Evolutionary conservation across 2,888 invertebrate species (phyloP).

Genomic region (Acleris sparsana): DNA sequence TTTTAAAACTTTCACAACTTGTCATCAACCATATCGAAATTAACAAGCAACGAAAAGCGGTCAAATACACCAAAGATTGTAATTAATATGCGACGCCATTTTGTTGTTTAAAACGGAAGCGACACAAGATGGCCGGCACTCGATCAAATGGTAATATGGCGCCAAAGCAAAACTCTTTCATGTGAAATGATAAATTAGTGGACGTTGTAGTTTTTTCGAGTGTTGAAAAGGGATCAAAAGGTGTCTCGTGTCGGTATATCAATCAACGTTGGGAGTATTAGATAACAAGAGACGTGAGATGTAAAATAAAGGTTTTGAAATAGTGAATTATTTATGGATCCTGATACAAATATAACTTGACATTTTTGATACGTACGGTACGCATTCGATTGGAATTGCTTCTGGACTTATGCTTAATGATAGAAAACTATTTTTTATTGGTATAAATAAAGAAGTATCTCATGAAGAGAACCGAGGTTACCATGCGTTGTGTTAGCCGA

Average conservation of each 20-base stretch:
- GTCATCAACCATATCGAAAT: background rate
- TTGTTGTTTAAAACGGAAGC: slow-evolving; percentile 59
- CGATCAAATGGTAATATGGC: slow-evolving; percentile 59
- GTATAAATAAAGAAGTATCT: too few species aligned
- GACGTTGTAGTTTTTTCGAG: slow-evolving; percentile 51
- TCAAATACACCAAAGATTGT: slow-evolving; percentile 27
- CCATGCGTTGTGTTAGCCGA: too few species aligned
- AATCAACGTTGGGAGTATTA: slow-evolving; percentile 45
- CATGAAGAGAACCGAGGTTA: too few species aligned
- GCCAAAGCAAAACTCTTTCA: slow-evolving; percentile 70
- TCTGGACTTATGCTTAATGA: too few species aligned
- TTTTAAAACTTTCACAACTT: too few species aligned
- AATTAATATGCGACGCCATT: slow-evolving; percentile 31
- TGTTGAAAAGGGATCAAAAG: slow-evolving; percentile 56
- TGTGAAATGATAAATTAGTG: slow-evolving; percentile 67
- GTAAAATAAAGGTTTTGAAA: slow-evolving; percentile 9
- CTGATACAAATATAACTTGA: background rate
- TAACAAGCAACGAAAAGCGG: slow-evolving; percentile 6
- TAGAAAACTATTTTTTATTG: too few species aligned
- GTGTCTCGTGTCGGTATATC: slow-evolving; percentile 49
- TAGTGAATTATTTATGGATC: slow-evolving; percentile 1
- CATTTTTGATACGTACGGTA: background rate
- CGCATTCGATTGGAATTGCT: too few species aligned
- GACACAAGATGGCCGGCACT: slow-evolving; percentile 51
- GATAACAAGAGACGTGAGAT: slow-evolving; percentile 21